Conservation (phyloP, 1,140 invertebrate genomes). For the Bombus waltoni region DNA sequence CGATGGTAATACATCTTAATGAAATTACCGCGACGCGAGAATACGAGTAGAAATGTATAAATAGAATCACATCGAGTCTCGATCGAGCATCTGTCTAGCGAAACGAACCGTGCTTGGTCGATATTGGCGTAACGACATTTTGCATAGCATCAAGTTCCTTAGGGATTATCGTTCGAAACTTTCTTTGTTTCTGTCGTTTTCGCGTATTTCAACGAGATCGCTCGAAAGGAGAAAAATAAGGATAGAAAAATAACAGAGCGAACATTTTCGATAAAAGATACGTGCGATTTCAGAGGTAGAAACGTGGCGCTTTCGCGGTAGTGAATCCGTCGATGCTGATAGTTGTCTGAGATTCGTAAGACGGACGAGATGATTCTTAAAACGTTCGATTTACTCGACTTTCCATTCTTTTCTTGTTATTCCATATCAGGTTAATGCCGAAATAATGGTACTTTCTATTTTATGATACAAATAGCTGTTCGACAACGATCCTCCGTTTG, state of each 20-base stretch:
- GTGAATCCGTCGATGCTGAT: accelerated
- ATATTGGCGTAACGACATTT: too few relatives aligned
- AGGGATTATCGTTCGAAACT: background rate
- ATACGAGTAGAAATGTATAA: background rate
- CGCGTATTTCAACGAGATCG: too few relatives aligned
- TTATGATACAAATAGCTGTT: background rate
- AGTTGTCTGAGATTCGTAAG: background rate
- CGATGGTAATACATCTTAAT: background rate
- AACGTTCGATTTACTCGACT: background rate
- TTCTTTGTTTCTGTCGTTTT: too few relatives aligned
- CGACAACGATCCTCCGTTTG: background rate
- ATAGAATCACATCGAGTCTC: background rate
- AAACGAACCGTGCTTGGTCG: background rate
- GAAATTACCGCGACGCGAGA: background rate
- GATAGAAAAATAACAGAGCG: too few relatives aligned
- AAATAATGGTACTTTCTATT: conserved; percentile 25
- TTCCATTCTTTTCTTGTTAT: background rate
- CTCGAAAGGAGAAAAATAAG: too few relatives aligned
- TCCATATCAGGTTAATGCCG: background rate
- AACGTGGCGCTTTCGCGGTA: too few relatives aligned
- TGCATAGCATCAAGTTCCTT: too few relatives aligned
- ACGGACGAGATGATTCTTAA: background rate
- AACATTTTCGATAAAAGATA: too few relatives aligned
- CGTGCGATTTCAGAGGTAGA: too few relatives aligned
- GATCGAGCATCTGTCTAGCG: background rate